These are phyloP conservation scores for Watsonalla cultraria DNA, from an alignment of 2,888 invertebrate genomes.

Conservation along the genomic window DNA sequence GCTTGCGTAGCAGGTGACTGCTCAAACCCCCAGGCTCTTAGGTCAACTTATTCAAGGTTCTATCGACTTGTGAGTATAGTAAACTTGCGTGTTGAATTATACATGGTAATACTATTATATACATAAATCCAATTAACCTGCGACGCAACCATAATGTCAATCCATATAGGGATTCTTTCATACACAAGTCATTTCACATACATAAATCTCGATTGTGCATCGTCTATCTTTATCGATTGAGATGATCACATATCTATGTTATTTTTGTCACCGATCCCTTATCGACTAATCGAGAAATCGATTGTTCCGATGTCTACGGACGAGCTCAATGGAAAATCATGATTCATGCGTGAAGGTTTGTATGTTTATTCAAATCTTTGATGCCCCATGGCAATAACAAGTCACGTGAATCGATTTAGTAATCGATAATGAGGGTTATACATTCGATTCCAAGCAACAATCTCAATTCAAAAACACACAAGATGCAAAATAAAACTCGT, in stretches of 20 bases:
- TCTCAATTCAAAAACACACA: conserved; percentile 34
- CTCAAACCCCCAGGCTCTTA: too few relatives aligned
- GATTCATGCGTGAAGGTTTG: conserved; percentile 32
- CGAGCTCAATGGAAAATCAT: conserved; percentile 16
- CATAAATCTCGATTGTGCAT: conserved; percentile 23
- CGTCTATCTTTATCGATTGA: conserved; percentile 21
- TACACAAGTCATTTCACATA: conserved; percentile 33
- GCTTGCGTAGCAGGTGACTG: too few relatives aligned
- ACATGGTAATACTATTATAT: too few relatives aligned
- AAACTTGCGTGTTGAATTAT: too few relatives aligned
- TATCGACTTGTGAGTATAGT: too few relatives aligned
- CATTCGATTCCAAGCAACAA: not conserved
- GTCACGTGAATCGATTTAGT: conserved; percentile 18
- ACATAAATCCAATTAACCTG: not conserved
- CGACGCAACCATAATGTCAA: not conserved
- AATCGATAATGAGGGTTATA: conserved; percentile 10
- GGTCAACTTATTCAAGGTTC: too few relatives aligned
- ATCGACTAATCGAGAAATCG: conserved; percentile 27
- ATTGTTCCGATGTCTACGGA: conserved; percentile 33
- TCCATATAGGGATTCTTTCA: not conserved
- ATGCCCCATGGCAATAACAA: conserved; percentile 19
- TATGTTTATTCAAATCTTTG: conserved; percentile 25
- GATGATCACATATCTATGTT: conserved; percentile 32
- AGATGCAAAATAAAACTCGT: conserved; percentile 44
- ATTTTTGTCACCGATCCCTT: conserved; percentile 43